Evolutionary conservation across 1,140 invertebrate genomes (phyloP).

Genomic region (Drosophila sp.): DNA sequence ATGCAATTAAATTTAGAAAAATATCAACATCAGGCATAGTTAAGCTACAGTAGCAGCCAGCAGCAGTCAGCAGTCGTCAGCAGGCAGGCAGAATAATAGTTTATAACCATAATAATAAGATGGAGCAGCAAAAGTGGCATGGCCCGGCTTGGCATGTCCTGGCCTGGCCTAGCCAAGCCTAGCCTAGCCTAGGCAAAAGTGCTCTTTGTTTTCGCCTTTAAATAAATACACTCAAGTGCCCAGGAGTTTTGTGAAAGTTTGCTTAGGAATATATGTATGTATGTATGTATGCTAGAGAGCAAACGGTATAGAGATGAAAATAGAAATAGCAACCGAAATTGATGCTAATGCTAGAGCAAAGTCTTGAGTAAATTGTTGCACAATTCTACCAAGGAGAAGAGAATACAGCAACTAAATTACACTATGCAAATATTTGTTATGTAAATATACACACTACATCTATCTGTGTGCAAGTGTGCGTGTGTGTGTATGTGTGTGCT

Average conservation of each 20-base stretch:
- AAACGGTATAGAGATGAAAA: neutral
- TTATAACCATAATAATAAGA: conserved; percentile 66
- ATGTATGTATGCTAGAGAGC: neutral
- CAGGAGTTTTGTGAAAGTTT: conserved; percentile 37
- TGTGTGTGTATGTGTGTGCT: conserved; percentile 32
- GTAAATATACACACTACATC: conserved; percentile 33
- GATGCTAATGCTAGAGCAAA: conserved; percentile 54
- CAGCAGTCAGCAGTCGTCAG: neutral
- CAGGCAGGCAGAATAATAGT: conserved; percentile 71
- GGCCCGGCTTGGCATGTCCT: neutral
- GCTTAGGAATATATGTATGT: conserved; percentile 14
- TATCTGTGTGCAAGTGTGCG: conserved; percentile 22
- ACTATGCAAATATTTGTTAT: conserved; percentile 77
- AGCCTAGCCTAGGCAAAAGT: conserved; percentile 43
- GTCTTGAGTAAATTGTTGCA: conserved; percentile 65
- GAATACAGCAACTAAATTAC: conserved; percentile 78
- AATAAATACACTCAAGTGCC: conserved; percentile 66
- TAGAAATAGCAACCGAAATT: conserved; percentile 19
- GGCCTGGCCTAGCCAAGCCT: neutral
- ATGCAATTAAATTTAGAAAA: conserved; percentile 81
- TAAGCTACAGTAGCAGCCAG: conserved; percentile 2
- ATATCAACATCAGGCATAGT: conserved; percentile 67
- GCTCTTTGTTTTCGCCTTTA: conserved; percentile 66
- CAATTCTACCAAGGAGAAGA: conserved; percentile 32
- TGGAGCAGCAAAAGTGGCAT: conserved; percentile 42